Percentiles rank a stretch among this genome's conserved stretches.
Conservation (phyloP, 2,888 invertebrate species). For the Tetanocera ferruginea region DNA sequence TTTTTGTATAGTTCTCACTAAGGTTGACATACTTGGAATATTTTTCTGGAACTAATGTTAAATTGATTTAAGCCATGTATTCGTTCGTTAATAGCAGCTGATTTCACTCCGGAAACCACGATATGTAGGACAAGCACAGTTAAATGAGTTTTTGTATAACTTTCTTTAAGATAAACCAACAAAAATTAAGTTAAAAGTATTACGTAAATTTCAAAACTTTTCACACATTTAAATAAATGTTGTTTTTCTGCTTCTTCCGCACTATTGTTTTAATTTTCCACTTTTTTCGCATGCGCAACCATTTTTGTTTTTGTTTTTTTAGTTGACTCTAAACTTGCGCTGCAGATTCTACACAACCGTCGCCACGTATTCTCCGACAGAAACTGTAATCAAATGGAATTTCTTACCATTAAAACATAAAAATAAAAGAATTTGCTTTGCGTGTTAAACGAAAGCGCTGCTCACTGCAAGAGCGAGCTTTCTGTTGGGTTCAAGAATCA, state of each 20-base stretch:
- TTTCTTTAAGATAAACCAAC: not conserved
- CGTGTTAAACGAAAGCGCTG: not conserved
- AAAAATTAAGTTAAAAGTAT: not conserved
- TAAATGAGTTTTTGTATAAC: not conserved
- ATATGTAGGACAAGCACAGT: not conserved
- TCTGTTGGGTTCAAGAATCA: not conserved
- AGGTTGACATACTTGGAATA: slow-evolving; percentile 53
- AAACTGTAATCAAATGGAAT: slow-evolving; percentile 24
- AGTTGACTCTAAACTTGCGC: not conserved
- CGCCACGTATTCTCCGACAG: slow-evolving; percentile 31
- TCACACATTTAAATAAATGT: not conserved
- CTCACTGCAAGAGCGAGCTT: not conserved
- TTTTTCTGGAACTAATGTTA: not conserved
- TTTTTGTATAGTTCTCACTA: slow-evolving; percentile 53
- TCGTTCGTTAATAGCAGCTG: not conserved
- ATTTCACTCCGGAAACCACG: not conserved
- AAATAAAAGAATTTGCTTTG: not conserved
- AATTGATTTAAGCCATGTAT: not conserved
- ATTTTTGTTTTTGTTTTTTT: not conserved
- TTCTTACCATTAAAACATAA: not conserved
- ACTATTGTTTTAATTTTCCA: not conserved
- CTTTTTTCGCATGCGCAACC: slow-evolving; percentile 20
- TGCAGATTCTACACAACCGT: not conserved
- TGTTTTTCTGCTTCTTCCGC: not conserved
- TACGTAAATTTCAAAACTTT: not conserved